These are phyloP conservation scores for Acronicta alni DNA, from an alignment of 2,888 invertebrate species.

Conservation along the genomic window DNA sequence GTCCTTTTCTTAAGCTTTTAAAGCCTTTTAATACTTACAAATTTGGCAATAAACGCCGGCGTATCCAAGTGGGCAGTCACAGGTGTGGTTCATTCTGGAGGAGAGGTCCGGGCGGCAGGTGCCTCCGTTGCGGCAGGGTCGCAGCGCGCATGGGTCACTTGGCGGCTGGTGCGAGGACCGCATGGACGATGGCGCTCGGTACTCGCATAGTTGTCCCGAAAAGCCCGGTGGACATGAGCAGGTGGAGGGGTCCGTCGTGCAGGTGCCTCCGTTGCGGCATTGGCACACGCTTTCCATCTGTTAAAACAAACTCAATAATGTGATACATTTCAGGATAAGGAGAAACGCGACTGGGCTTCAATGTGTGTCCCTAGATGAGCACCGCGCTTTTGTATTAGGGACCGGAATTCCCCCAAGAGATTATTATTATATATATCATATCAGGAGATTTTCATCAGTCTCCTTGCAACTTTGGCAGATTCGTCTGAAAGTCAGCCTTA, in stretches of 20 bases:
- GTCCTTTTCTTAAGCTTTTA: too few species aligned
- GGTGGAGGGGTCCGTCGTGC: constrained; percentile 84
- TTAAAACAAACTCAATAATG: background rate
- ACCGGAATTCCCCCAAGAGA: too few species aligned
- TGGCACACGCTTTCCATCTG: constrained; percentile 80
- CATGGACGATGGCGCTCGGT: constrained; percentile 61
- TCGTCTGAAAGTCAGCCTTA: too few species aligned
- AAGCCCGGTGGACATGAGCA: constrained; percentile 88
- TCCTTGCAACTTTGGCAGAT: too few species aligned
- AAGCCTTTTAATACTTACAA: constrained; percentile 91
- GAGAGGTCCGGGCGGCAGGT: constrained; percentile 90
- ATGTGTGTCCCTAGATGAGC: too few species aligned
- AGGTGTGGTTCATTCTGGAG: constrained; percentile 89
- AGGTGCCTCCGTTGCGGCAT: constrained; percentile 92
- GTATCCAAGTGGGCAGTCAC: constrained; percentile 94
- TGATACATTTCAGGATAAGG: too few species aligned
- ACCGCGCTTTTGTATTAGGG: too few species aligned
- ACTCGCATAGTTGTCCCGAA: constrained; percentile 79
- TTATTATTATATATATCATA: too few species aligned
- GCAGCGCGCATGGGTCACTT: constrained; percentile 87
- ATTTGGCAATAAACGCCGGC: constrained; percentile 94
- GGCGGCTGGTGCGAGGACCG: constrained; percentile 68
- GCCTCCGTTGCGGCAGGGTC: constrained; percentile 95
- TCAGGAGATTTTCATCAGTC: too few species aligned
- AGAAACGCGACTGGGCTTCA: too few species aligned